Evolutionary conservation across 2,113 vertebrate species (phyloP), one percentile per base, ranked within the genome.

Genomic region (Neomonachus schauinslandi): DNA sequence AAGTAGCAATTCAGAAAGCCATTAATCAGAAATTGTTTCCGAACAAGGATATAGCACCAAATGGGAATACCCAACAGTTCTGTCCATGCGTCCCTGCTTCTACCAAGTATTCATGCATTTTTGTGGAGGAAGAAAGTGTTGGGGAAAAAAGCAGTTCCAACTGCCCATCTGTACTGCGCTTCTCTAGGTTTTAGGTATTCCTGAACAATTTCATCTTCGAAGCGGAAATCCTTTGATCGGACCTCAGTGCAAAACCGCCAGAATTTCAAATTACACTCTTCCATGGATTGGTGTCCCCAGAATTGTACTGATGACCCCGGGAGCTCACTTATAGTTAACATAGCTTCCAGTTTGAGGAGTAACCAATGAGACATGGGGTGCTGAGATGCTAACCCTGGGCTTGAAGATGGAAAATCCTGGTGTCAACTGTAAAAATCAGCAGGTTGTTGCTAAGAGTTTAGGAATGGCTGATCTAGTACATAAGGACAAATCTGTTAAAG

Each of bases 41-140:
- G 5, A 13, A 55, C 14, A n/a, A 36, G 49, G 1, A 6, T 2
- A 16, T 0, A n/a, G 85, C 14, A 77, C 22, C 79, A n/a, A 93
- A 72, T 2, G 31, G 42, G 59, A 89, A 71, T 10, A 28, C 36
- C 36, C 11, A 16, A n/a, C 28, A 8, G 22, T 4, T 51, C 19
- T 4, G 19, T 18, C 39, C 39, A 5, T 5, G 53, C 0, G 1
- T 22, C 59, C 74, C 53, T 36, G 24, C 51, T 74, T 72, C 65
- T 33, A 80, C 51, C 7, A 65, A 77, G 21, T n/a, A 85, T 51
- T n/a, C 22, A 33, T 39, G 19, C 11, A 46, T 49, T 85, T 72
- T 53, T 72, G 4, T 10, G 12, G 19, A 10, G 11, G 7, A 5
- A 46, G 2, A 1, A 7, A 39, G 18, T 1, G 8, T 10, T 49